These are phyloP conservation scores for Heliconius aoede DNA, from an alignment of 2,888 invertebrate species.

Conservation along the genomic window DNA sequence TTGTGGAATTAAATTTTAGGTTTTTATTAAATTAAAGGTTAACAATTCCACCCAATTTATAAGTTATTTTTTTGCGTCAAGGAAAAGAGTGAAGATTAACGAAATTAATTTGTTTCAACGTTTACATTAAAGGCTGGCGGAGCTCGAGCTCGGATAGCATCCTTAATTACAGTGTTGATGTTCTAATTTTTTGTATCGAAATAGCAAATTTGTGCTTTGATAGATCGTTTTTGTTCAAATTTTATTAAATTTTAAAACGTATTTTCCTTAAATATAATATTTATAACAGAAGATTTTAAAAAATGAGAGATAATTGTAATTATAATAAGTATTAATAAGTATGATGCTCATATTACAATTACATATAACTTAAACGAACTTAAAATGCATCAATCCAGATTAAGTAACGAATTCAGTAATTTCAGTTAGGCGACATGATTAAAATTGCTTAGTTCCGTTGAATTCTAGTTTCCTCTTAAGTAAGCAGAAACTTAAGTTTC, in stretches of 20 bases:
- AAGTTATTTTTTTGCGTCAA: conserved; percentile 10
- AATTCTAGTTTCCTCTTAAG: conserved; percentile 2
- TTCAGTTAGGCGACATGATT: background rate
- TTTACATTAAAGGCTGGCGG: conserved; percentile 24
- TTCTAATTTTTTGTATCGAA: conserved; percentile 22
- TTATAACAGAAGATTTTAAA: background rate
- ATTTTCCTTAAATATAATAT: conserved; percentile 4
- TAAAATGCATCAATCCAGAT: background rate
- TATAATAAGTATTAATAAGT: background rate
- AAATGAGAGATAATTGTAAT: background rate
- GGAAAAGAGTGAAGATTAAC: conserved; percentile 6
- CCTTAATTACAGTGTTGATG: conserved; percentile 28
- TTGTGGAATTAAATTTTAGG: too few species aligned
- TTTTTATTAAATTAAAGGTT: background rate
- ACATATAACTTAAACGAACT: too few species aligned
- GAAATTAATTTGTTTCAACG: conserved; percentile 27
- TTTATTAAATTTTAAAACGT: background rate
- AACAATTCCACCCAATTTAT: conserved; percentile 8
- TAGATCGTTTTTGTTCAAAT: conserved; percentile 11
- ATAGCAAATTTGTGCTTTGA: conserved; percentile 5
- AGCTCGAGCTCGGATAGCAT: conserved; percentile 20
- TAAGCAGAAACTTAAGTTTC: conserved; percentile 13
- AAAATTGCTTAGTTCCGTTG: background rate
- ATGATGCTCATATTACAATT: background rate
- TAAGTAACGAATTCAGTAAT: background rate